These are phyloP conservation scores for Tenthredo scrophulariae DNA, from an alignment of 2,888 invertebrate genomes.

Conservation along the genomic window DNA sequence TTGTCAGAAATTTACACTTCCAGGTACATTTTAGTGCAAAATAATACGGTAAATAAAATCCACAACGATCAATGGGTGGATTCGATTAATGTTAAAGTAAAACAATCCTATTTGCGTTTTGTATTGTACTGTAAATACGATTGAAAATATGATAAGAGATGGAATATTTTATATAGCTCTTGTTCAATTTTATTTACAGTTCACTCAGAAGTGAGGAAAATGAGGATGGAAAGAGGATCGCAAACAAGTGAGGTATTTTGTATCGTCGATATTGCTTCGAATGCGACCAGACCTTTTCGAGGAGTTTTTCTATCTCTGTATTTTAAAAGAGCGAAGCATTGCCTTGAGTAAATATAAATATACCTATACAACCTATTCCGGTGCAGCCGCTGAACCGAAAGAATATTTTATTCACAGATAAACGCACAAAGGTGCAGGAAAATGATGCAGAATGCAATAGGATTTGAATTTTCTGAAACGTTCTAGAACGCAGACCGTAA, in stretches of 20 bases:
- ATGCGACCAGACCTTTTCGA: background rate
- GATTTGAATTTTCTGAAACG: background rate
- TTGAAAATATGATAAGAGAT: background rate
- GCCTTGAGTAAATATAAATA: constrained; percentile 4
- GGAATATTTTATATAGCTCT: background rate
- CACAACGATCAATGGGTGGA: background rate
- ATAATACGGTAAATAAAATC: background rate
- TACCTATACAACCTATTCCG: background rate
- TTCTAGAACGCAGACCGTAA: background rate
- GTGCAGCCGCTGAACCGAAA: background rate
- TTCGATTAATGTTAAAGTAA: background rate
- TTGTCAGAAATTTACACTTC: background rate
- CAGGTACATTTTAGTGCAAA: background rate
- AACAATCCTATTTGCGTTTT: background rate
- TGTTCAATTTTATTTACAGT: constrained; percentile 25
- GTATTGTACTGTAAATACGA: background rate
- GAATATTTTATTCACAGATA: background rate
- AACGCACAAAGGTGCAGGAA: background rate
- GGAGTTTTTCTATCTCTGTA: constrained; percentile 11
- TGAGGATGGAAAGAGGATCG: background rate
- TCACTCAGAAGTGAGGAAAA: constrained; percentile 18
- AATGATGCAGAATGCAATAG: background rate
- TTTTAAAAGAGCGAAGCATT: background rate
- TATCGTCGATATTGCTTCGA: constrained; percentile 12
- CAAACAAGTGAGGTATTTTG: constrained; percentile 13